Evolutionary conservation across 2,888 invertebrate genomes (phyloP).

Genomic region (Malachius bipustulatus): DNA sequence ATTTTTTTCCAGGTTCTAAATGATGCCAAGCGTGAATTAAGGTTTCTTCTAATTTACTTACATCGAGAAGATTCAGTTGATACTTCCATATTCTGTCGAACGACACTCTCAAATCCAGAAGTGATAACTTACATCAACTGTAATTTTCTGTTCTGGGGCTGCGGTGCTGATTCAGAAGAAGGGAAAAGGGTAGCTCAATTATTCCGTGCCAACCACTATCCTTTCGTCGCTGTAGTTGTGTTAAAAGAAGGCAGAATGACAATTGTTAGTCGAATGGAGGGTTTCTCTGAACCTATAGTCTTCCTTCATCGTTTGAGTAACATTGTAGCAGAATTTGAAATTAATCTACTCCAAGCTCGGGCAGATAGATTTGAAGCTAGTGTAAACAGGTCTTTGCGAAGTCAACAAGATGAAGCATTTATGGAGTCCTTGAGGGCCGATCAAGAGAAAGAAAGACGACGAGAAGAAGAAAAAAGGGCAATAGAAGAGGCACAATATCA

Average conservation of each 20-base stretch:
- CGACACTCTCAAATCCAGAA: conserved; percentile 56
- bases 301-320: conserved; percentile 60
- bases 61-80: conserved; percentile 79
- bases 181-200: conserved; percentile 88
- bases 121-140: conserved; percentile 73
- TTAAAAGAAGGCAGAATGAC: conserved; percentile 88
- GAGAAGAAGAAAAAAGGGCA: conserved; percentile 39
- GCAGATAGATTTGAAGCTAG: conserved; percentile 76
- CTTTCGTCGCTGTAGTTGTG: conserved; percentile 82
- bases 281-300: conserved; percentile 60
- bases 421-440: conserved; percentile 82
- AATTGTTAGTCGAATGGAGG: conserved; percentile 82
- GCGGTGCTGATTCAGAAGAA: conserved; percentile 77
- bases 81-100: conserved; percentile 70
- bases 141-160: conserved; percentile 87
- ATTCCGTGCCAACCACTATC: conserved; percentile 68
- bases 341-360: conserved; percentile 73
- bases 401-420: conserved; percentile 90
- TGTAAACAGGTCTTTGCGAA: conserved; percentile 73
- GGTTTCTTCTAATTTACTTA: conserved; percentile 86
- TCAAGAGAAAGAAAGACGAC: conserved; percentile 81
- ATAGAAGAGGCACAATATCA: conserved; percentile 42
- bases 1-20: conserved; percentile 69
- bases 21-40: conserved; percentile 89
- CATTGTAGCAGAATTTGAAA: conserved; percentile 76